phyloP scores from a whole-genome alignment of 2,113 vertebrate species.

The Felis catus region DNA sequence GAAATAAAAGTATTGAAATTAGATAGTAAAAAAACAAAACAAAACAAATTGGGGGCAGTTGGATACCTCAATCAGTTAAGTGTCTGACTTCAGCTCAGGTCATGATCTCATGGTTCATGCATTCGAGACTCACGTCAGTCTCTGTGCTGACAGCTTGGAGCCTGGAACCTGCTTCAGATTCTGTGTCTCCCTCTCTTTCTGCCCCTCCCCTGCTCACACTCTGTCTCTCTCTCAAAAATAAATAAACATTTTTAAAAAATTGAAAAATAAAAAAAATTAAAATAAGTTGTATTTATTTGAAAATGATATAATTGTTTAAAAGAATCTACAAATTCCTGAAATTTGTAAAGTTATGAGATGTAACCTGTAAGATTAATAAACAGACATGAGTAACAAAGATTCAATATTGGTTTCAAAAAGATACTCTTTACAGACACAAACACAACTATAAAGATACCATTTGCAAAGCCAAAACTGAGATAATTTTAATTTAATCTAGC shows the following conservation, averaged over 20 bases:
- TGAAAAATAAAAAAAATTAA: neutral
- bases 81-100: too few species aligned
- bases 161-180: too few species aligned
- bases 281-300: neutral
- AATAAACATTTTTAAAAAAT: neutral
- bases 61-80: too few species aligned
- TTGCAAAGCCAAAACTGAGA: constrained; percentile 6
- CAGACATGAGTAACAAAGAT: neutral
- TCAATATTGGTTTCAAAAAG: neutral
- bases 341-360: neutral
- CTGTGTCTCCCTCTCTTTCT: too few species aligned
- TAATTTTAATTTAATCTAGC: neutral
- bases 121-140: too few species aligned
- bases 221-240: neutral
- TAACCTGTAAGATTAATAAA: neutral
- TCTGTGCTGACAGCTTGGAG: too few species aligned
- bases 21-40: neutral
- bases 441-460: neutral
- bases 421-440: neutral
- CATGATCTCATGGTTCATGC: too few species aligned
- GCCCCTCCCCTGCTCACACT: too few species aligned
- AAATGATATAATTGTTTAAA: neutral
- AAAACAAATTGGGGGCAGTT: too few species aligned
- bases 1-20: neutral
- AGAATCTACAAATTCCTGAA: neutral